Conservation (phyloP, 64 coral and sea anemone genomes). For the Montipora capricornis region DNA sequence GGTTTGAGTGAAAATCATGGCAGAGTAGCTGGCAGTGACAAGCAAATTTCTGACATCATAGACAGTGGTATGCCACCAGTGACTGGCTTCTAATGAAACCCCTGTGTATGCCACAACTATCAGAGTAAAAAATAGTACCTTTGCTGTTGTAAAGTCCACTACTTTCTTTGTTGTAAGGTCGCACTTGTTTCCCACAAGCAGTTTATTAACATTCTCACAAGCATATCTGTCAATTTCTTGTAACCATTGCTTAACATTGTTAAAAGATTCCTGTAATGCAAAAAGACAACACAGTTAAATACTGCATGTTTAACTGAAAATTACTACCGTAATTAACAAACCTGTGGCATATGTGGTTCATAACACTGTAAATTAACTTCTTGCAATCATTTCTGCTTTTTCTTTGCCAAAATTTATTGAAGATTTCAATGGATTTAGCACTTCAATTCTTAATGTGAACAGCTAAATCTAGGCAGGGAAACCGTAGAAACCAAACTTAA, state of each 20-base stretch:
- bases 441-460: no score
- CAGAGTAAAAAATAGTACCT: constrained; percentile 56
- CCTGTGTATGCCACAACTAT: no score
- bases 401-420: no score
- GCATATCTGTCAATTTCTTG: constrained; percentile 99
- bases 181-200: constrained; percentile 99
- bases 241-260: constrained; percentile 99
- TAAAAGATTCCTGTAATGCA: constrained; percentile 95
- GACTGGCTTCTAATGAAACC: no score
- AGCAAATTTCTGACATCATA: no score
- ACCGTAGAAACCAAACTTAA: no score
- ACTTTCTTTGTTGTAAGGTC: constrained; percentile 99
- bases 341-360: background rate
- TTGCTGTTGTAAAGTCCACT: constrained; percentile 99
- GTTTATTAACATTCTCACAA: constrained; percentile 99
- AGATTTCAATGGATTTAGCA: no score
- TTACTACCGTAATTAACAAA: background rate
- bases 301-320: background rate
- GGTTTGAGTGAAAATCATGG: no score
- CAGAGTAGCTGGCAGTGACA: no score
- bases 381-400: no score
- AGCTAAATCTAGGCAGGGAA: no score
- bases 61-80: no score
- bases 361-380: background rate
- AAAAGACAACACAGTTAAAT: background rate